Evolutionary conservation across 2,113 vertebrate genomes (phyloP).

Genomic region (Noturus placidus): DNA sequence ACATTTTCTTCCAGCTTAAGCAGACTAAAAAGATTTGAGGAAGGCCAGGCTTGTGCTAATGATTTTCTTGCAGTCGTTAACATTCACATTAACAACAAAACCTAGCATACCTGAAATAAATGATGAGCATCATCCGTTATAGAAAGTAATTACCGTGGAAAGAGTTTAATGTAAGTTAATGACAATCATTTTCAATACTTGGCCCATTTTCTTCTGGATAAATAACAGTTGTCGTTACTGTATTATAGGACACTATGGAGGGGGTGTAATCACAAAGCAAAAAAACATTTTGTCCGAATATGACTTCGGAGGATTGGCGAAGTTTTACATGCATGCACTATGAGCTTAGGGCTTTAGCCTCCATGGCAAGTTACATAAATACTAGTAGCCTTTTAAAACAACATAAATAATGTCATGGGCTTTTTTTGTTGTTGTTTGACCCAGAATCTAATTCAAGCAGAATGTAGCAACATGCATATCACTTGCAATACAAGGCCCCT

Average conservation of each 20-base stretch:
- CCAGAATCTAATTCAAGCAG: conserved; percentile 46
- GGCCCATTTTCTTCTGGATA: conserved; percentile 14
- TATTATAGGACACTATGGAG: not conserved
- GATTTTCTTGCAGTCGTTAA: conserved; percentile 41
- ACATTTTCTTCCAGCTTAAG: conserved; percentile 36
- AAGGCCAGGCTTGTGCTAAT: conserved; percentile 30
- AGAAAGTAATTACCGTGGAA: conserved; percentile 22
- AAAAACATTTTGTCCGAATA: conserved; percentile 18
- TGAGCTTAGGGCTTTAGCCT: not conserved
- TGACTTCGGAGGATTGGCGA: conserved; percentile 22
- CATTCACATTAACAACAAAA: conserved; percentile 7
- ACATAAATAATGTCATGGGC: not conserved
- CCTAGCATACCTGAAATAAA: not conserved
- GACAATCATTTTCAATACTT: conserved; percentile 15
- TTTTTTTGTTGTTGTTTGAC: conserved; percentile 26
- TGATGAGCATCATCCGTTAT: not conserved
- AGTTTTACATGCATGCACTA: not conserved
- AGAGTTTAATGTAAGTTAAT: conserved; percentile 18
- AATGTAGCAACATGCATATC: conserved; percentile 46
- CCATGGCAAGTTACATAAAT: conserved; percentile 1
- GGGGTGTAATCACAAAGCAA: not conserved
- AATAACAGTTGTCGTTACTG: not conserved
- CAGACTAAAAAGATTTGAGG: conserved; percentile 21
- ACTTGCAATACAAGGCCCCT: conserved; percentile 34
- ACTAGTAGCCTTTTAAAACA: not conserved